Base-by-base conservation (phyloP, 2,113 vertebrate genomes). In the Ochotona princeps region DNA sequence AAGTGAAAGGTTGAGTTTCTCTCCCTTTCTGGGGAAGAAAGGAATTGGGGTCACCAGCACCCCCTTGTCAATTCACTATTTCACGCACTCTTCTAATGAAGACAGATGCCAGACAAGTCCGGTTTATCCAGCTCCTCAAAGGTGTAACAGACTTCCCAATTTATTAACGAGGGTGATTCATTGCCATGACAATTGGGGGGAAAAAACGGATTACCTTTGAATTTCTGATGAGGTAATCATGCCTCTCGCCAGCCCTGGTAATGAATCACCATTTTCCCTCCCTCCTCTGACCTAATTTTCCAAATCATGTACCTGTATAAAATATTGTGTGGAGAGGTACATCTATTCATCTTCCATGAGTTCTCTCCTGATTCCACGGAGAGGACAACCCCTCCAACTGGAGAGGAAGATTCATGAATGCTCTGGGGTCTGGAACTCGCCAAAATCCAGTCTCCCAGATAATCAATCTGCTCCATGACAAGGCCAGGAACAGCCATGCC, bases 211-310 rank as follows among this genome's bases (percentile, higher is more conserved):
- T 97, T 97, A 97, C 95, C 97, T 97, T 84, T 95, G 94, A 98
- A 97, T 96, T 97, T 97, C 93, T 96, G 97, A 98, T 97, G 97
- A 98, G 96, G 97, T 97, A 98, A 98, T 98, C 96, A 93, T 96
- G 96, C 93, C 93, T 97, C 96, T 94, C 89, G 92, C 72, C 75
- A 97, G 90, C 65, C 84, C 95, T 66, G 76, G 93, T 97, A 98
- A 98, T 97, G 97, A 98, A 98, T 97, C 97, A 98, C 94, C 67
- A 74, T 97, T 97, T 96, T 97, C 96, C 96, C 96, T 98, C 95
- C 96, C 93, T 98, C 81, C 73, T 92, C 94, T 98, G 98, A 98
- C 98, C 98, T 98, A 98, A 98, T 98, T 98, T 97, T 98, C 97
- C 97, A 97, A 98, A 97, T 96, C 97, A 93, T 92, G 84, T 98